Conservation (phyloP, 2,797 vertebrate species). For the Ambastaia sidthimunki region DNA sequence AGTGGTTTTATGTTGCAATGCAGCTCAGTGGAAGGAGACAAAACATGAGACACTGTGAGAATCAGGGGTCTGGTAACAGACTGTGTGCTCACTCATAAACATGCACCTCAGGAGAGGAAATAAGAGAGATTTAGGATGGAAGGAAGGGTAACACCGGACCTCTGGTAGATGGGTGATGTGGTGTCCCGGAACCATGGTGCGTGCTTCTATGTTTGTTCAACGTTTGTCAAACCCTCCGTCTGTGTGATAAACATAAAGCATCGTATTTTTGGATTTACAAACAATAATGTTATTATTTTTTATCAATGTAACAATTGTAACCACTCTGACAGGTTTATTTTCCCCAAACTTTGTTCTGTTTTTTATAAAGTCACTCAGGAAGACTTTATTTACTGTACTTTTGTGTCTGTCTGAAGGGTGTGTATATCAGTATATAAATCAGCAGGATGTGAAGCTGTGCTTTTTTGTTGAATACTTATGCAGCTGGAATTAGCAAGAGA, state of each 20-base stretch:
- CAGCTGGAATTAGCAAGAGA: constrained; percentile 61
- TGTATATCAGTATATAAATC: constrained; percentile 81
- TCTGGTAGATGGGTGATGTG: background rate
- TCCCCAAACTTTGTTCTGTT: background rate
- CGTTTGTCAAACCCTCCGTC: no score
- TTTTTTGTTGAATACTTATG: constrained; percentile 90
- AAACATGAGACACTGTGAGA: constrained; percentile 19
- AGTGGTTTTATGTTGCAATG: constrained; percentile 80
- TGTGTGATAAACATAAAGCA: no score
- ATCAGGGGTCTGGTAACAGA: constrained; percentile 21
- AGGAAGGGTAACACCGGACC: constrained; percentile 21
- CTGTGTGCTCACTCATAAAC: constrained; percentile 54
- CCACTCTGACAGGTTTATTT: background rate
- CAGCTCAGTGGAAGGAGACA: constrained; percentile 39
- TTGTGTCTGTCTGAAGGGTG: constrained; percentile 73
- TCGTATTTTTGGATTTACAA: no score
- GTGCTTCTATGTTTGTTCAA: constrained; percentile 1
- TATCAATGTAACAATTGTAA: no score
- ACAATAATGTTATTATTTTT: no score
- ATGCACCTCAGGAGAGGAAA: constrained; percentile 39
- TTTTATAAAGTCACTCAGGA: background rate
- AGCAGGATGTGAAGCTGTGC: constrained; percentile 74
- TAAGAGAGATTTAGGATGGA: background rate
- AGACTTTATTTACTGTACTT: background rate
- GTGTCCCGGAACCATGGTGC: background rate